These are phyloP conservation scores for Carduelis carduelis DNA, from an alignment of 2,797 vertebrate genomes.

Conservation along the genomic window DNA sequence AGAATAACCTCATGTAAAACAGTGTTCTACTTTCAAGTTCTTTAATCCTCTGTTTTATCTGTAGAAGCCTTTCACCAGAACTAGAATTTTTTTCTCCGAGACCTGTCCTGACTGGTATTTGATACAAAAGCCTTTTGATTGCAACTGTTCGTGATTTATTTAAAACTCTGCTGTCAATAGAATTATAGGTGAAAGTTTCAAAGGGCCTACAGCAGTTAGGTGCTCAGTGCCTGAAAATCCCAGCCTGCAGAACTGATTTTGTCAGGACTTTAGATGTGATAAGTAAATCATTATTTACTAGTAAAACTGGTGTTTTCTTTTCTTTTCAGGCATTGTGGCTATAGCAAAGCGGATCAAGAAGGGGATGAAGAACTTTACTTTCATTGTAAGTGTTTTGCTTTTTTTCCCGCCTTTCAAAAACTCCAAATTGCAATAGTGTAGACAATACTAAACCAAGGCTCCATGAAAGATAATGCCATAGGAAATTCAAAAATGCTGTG, in stretches of 20 bases:
- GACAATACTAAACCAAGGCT: slow-evolving; percentile 34
- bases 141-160: slow-evolving; percentile 28
- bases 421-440: background rate
- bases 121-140: slow-evolving; percentile 56
- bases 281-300: slow-evolving; percentile 10
- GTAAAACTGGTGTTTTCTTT: background rate
- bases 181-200: slow-evolving; percentile 32
- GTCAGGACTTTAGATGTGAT: background rate
- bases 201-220: slow-evolving; percentile 14
- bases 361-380: slow-evolving; percentile 99
- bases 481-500: slow-evolving; percentile 19
- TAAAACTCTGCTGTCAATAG: slow-evolving; percentile 15
- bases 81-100: slow-evolving; percentile 32
- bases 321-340: slow-evolving; percentile 90
- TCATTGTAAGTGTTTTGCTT: slow-evolving; percentile 94
- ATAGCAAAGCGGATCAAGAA: slow-evolving; percentile 99
- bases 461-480: background rate
- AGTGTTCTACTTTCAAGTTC: slow-evolving; percentile 43
- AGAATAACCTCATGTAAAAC: slow-evolving; percentile 49
- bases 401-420: background rate
- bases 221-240: slow-evolving; percentile 1
- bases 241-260: background rate
- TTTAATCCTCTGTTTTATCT: slow-evolving; percentile 50
- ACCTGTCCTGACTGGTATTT: slow-evolving; percentile 33
- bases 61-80: slow-evolving; percentile 5